Conservation (phyloP, 2,888 invertebrate genomes). For the Lepeophtheirus nordmannii region DNA sequence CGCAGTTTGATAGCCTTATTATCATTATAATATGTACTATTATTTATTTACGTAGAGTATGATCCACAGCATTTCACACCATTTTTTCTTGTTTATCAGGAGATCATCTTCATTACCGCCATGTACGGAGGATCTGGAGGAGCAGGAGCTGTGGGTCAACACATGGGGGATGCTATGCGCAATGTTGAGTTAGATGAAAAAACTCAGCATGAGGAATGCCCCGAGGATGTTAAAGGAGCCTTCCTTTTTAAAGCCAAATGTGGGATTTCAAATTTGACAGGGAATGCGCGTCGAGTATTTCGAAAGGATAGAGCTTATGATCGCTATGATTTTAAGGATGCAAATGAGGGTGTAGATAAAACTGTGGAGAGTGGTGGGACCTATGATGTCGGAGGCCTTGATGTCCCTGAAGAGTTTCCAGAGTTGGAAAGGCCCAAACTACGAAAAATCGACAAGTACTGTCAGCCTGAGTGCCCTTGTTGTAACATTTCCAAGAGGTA, state of each 20-base stretch:
- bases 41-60: too few relatives aligned
- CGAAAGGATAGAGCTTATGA: constrained; percentile 21
- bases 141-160: constrained; percentile 5
- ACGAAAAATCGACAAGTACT: constrained; percentile 69
- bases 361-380: constrained; percentile 24
- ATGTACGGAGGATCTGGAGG: too few relatives aligned
- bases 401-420: constrained; percentile 23
- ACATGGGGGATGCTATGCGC: constrained; percentile 16
- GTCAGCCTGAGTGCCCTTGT: constrained; percentile 70
- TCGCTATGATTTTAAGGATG: constrained; percentile 24
- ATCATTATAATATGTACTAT: too few relatives aligned
- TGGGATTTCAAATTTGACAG: constrained; percentile 12
- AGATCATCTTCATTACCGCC: too few relatives aligned
- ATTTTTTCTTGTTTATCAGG: too few relatives aligned
- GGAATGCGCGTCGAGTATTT: constrained; percentile 21
- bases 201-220: constrained; percentile 21
- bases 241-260: constrained; percentile 23
- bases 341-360: constrained; percentile 26
- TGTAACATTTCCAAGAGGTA: constrained; percentile 56
- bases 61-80: too few relatives aligned
- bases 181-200: constrained; percentile 23
- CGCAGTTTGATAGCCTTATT: too few relatives aligned
- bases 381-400: not conserved
- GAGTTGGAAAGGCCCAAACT: constrained; percentile 55
- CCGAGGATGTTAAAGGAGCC: constrained; percentile 24